Evolutionary conservation across 2,113 vertebrate genomes (phyloP).

Genomic region (Macquaria australasica): DNA sequence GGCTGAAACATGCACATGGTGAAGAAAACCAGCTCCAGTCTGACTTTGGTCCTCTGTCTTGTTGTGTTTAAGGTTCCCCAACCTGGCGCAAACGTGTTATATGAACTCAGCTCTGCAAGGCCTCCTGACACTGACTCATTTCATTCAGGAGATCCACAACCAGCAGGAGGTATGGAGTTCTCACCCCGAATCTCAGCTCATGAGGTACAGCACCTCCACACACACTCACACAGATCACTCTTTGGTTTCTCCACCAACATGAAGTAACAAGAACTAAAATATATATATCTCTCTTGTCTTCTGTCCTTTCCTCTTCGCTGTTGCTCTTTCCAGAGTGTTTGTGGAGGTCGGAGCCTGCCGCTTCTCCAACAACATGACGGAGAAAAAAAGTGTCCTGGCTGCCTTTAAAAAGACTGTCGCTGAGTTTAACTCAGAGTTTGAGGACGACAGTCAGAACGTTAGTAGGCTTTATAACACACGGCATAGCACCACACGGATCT

Average conservation of each 20-base stretch:
- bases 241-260: not conserved
- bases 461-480: not conserved
- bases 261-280: not conserved
- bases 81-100: not conserved
- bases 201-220: not conserved
- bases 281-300: no score
- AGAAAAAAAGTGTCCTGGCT: not conserved
- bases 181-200: not conserved
- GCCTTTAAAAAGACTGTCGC: not conserved
- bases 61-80: slow-evolving; percentile 8
- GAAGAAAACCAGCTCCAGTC: not conserved
- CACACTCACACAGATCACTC: not conserved
- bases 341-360: not conserved
- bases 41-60: not conserved
- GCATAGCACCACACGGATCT: not conserved
- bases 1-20: no score
- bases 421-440: not conserved
- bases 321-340: not conserved
- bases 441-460: not conserved
- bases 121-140: not conserved
- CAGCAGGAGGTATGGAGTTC: not conserved
- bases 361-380: not conserved
- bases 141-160: not conserved
- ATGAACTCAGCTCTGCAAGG: slow-evolving; percentile 9
- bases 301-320: not conserved